phyloP scores from a whole-genome alignment of 2,888 invertebrate species.

The Cataglyphis rosenhaueri region DNA sequence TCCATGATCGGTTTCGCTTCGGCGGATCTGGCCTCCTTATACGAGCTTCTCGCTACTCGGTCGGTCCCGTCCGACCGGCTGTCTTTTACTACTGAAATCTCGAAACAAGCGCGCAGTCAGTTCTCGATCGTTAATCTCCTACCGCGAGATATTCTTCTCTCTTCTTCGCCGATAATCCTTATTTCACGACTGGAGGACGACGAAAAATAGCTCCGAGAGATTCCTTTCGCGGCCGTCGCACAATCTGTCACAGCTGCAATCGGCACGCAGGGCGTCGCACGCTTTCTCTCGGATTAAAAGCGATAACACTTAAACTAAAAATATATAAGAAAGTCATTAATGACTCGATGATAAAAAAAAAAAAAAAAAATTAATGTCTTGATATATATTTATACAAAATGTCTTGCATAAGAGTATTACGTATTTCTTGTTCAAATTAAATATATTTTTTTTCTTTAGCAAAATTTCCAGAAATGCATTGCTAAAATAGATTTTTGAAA shows the following conservation, averaged over 20 bases:
- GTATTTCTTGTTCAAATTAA: background rate
- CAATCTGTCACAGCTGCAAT: conserved; percentile 7
- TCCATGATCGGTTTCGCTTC: conserved; percentile 72
- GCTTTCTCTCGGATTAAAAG: conserved; percentile 22
- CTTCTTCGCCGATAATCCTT: background rate
- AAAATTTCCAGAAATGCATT: background rate
- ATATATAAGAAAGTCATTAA: background rate
- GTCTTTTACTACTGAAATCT: conserved; percentile 63
- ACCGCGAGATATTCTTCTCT: conserved; percentile 8
- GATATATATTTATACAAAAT: background rate
- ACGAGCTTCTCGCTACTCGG: conserved; percentile 58
- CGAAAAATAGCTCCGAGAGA: background rate
- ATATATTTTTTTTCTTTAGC: background rate
- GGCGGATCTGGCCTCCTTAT: conserved; percentile 72
- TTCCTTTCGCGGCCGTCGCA: background rate
- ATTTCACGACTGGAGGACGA: background rate
- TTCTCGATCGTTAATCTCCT: conserved; percentile 66
- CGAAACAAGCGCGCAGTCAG: conserved; percentile 35
- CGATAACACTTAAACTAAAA: background rate
- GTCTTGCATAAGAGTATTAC: background rate
- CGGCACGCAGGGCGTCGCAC: background rate
- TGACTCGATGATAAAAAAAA: background rate
- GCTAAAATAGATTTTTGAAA: background rate
- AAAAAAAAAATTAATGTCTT: background rate
- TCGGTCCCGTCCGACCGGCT: conserved; percentile 34